Conservation (phyloP, 2,113 vertebrate species). For the Strix aluco region DNA sequence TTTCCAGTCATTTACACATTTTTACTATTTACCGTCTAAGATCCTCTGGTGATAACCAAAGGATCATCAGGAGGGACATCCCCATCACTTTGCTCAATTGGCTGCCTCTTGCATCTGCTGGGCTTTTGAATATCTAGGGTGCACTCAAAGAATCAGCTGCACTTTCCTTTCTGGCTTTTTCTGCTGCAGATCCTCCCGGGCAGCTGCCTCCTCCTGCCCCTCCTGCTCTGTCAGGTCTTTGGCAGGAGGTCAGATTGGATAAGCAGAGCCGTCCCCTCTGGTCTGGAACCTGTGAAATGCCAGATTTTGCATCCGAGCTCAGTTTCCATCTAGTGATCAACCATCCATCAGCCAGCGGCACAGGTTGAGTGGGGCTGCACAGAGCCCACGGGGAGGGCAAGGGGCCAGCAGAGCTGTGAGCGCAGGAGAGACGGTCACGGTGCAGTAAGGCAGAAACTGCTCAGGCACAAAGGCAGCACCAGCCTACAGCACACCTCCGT, state of each 20-base stretch:
- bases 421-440: not conserved
- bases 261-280: not conserved
- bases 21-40: not conserved
- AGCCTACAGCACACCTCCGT: not conserved
- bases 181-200: not conserved
- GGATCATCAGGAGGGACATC: not conserved
- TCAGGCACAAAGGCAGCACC: not conserved
- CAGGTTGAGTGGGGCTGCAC: not conserved
- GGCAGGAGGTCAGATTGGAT: not conserved
- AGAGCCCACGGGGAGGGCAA: not conserved
- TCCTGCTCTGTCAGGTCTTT: not conserved
- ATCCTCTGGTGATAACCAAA: not conserved
- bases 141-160: not conserved
- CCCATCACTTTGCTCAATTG: not conserved
- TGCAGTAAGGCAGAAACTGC: not conserved
- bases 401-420: not conserved
- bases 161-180: not conserved
- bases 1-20: not conserved
- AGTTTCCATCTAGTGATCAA: not conserved
- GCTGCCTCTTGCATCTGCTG: not conserved
- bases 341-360: not conserved
- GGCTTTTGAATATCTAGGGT: not conserved
- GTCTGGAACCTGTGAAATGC: not conserved
- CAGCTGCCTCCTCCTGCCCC: not conserved
- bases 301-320: not conserved